Conservation (phyloP, 2,113 vertebrate species). For the human (Homo sapiens) region GRCh38 chr4:37964501-37965000, state of each 20-base stretch:
- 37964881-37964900: neutral
- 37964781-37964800: neutral
- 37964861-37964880: neutral
- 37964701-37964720: neutral
- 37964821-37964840: neutral
- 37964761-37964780: neutral
- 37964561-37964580: fast-evolving
- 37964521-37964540: neutral
- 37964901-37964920: neutral
- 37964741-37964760: neutral
- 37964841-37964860: neutral
- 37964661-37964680: neutral
- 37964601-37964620: neutral
- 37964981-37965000: neutral
- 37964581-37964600: neutral
- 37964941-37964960: neutral
- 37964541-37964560: neutral
- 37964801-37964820: neutral
- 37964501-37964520: neutral
- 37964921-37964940: neutral
- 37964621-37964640: neutral
- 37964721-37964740: neutral
- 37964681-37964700: too few species aligned
- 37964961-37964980: neutral
- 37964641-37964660: fast-evolving